Percentiles rank a stretch among this genome's conserved stretches.
These are phyloP conservation scores for Huso huso DNA, from an alignment of 2,797 vertebrate species.

Conservation along the genomic window DNA sequence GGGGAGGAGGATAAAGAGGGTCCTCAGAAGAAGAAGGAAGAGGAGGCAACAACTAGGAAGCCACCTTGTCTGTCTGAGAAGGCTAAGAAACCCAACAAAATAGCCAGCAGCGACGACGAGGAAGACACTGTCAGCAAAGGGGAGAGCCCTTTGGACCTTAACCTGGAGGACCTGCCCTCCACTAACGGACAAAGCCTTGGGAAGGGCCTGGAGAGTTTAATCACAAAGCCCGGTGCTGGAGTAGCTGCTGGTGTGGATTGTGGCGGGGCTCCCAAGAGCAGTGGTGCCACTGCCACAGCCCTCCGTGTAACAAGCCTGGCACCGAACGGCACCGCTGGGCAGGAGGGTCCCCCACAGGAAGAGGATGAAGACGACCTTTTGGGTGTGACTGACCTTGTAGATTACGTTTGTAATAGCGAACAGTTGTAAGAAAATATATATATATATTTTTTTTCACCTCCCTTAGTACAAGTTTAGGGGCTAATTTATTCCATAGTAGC, in stretches of 20 bases:
- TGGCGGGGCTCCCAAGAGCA: conserved; percentile 54
- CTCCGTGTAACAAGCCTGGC: conserved; percentile 52
- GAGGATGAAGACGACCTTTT: conserved; percentile 88
- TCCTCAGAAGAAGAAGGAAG: conserved; percentile 23
- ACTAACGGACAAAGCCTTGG: conserved; percentile 83
- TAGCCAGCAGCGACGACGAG: conserved; percentile 62
- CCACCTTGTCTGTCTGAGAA: conserved; percentile 48
- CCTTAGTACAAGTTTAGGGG: conserved; percentile 29
- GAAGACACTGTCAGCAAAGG: conserved; percentile 66
- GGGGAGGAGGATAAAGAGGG: conserved; percentile 23
- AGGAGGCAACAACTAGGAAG: conserved; percentile 42
- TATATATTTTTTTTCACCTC: conserved; percentile 47
- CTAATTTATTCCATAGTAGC: conserved; percentile 76
- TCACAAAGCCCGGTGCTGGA: conserved; percentile 51
- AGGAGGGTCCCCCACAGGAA: conserved; percentile 73
- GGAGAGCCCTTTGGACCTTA: conserved; percentile 69
- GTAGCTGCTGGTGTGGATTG: background rate
- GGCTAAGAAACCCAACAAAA: conserved; percentile 68
- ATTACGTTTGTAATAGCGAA: conserved; percentile 92
- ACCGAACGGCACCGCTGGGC: conserved; percentile 68
- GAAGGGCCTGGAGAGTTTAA: conserved; percentile 74
- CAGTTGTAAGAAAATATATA: conserved; percentile 66
- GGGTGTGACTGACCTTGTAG: conserved; percentile 86
- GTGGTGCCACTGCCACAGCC: conserved; percentile 49
- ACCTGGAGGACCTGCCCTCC: conserved; percentile 68